Evolutionary conservation across 2,113 vertebrate species (phyloP), one percentile per base, ranked within the genome.

Genomic region (Mustelus asterias): DNA sequence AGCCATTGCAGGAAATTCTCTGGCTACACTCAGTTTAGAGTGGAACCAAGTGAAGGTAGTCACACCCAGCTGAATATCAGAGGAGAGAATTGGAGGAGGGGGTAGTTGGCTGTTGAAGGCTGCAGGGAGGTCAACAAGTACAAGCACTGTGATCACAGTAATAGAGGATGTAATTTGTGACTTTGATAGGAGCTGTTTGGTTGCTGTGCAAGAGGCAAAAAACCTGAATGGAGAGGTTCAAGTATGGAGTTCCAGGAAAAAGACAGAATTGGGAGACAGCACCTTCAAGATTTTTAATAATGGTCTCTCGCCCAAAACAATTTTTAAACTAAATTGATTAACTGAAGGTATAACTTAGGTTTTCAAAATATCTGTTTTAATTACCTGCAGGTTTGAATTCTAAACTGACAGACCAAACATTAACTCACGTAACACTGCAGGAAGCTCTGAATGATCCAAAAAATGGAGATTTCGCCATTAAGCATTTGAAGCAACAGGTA

Each of bases 401-500:
- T 29, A 93, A 96, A 22, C 97, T 98, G 96, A 96, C 97, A 94
- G 97, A 98, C 95, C 97, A 97, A 67, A 96, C 98, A 96, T 96
- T 98, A 96, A 98, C 98, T 96, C 99, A 99, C 95, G 97, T 97
- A 0, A 97, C 97, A 96, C 97, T 99, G 90, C 86, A 98, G 29
- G 97, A 98, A 70, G 98, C 98, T 92, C 97, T 99, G 89, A 97
- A 97, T 96, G 98, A 99, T 96, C 98, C 99, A 18, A 98, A 98
- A 96, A 99, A 99, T 58, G 99, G 99, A 96, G 98, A 98, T 86
- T 98, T 97, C 24, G 99, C 99, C 95, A 97, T 97, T 96, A 99
- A 99, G 97, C 99, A 99, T 97, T 97, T 99, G 96, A 99, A 98
- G 96, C 99, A 99, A 96, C 99, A 99, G 99, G 99, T 99, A 97